Conservation (phyloP, 2,797 vertebrate genomes). For the Pelochelys cantorii region DNA sequence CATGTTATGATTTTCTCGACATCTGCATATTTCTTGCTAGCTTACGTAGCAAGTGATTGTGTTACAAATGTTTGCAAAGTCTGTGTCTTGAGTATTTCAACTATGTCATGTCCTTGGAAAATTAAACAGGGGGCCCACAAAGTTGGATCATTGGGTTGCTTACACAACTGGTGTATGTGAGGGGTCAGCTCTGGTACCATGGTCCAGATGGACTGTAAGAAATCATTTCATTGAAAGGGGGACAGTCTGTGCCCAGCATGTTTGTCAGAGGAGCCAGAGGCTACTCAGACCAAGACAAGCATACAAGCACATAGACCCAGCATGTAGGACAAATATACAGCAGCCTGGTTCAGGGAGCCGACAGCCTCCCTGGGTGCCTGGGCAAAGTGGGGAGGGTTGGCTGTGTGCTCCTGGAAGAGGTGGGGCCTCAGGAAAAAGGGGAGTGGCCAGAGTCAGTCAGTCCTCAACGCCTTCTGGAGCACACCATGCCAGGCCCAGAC, state of each 20-base stretch:
- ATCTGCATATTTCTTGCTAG: neutral
- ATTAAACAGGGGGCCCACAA: neutral
- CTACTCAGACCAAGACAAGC: neutral
- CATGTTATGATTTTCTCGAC: neutral
- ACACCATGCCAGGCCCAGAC: no score
- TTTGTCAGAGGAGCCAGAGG: neutral
- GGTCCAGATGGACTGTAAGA: neutral
- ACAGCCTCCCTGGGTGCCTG: no score
- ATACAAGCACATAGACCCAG: neutral
- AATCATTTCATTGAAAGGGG: neutral
- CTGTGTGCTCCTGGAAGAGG: no score
- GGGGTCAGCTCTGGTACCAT: neutral
- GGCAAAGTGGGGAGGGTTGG: no score
- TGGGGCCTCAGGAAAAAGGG: no score
- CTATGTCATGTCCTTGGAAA: neutral
- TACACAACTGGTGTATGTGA: neutral
- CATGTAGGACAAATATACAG: neutral
- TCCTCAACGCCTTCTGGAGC: no score
- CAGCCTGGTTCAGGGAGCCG: neutral
- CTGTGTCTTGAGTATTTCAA: rapidly evolving
- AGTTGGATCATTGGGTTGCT: neutral
- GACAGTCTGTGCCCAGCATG: neutral
- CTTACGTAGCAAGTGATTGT: neutral
- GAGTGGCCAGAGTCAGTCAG: no score
- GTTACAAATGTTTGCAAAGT: neutral